Evolutionary conservation across 2,888 invertebrate species (phyloP), one percentile per base, ranked within the genome.

Genomic region (Himalopsyche kuldschensis): DNA sequence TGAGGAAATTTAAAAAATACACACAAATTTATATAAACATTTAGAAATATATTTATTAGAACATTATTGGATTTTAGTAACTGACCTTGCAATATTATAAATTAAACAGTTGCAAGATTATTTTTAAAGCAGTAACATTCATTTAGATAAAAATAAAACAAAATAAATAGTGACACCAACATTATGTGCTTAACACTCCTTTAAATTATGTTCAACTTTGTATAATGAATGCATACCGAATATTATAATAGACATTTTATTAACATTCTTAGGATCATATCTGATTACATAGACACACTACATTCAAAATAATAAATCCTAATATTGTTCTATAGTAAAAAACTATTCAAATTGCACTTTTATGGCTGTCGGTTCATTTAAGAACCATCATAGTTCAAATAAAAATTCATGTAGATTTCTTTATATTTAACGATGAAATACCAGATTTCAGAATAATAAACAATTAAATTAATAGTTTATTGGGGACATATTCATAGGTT

Each of bases 31-130:
- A 30, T 85, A 85, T 81, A 85, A 85, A 85, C 83, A 85, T 83
- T 85, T 83, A 85, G 69, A 84, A 85, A 85, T 85, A 85, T 85
- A 82, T 82, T 82, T 82, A 80, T 84, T 84, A 78, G 80, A 82
- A 82, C 78, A 80, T 69, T 82, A 47, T 75, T 81, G 35, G 78
- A 81, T 75, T 84, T 84, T 79, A 76, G 55, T 82, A 83, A 85
- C 63, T 41, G 48, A 77, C 80, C 82, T 84, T 82, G 80, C 80
- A 76, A 69, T 75, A 75, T 81, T 47, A 79, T 48, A 84, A 81
- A 75, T 89, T 89, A 90, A 90, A 90, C 88, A 87, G 89, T 89
- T 89, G 89, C 88, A 89, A 88, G 88, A 89, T 87, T 85, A 86
- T 86, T 84, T 83, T 84, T 83, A 86, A 81, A 87, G 87, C 85